Percentiles rank a stretch among this genome's conserved stretches.
Conservation (phyloP, 1,140 invertebrate species). For the Drosophila nebulosa region DNA sequence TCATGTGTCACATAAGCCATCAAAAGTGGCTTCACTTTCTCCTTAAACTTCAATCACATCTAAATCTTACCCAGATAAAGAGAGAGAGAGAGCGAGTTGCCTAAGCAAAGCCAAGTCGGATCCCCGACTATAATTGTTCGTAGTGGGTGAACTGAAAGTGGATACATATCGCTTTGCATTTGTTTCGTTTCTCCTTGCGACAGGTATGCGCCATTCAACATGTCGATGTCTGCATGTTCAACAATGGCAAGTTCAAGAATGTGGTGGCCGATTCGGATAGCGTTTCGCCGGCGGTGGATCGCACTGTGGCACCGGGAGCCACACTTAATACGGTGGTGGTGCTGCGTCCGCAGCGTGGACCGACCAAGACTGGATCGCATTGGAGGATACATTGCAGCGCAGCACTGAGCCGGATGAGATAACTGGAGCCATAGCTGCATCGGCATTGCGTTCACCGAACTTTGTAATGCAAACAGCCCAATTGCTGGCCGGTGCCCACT, state of each 20-base stretch:
- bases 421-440: conserved; percentile 71
- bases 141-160: too few species aligned
- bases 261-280: conserved; percentile 94
- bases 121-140: too few species aligned
- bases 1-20: background rate
- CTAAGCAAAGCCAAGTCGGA: too few species aligned
- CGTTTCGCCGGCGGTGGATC: conserved; percentile 73
- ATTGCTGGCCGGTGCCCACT: conserved; percentile 23
- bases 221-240: conserved; percentile 99
- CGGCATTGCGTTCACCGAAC: conserved; percentile 72
- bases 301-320: conserved; percentile 83
- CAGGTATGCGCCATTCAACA: conserved; percentile 95
- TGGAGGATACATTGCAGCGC: conserved; percentile 75
- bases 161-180: too few species aligned
- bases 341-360: conserved; percentile 86
- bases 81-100: too few species aligned
- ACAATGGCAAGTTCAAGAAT: conserved; percentile 99
- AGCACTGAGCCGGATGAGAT: conserved; percentile 79
- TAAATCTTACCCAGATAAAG: too few species aligned
- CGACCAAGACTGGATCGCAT: conserved; percentile 80
- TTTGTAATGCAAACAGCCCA: conserved; percentile 49
- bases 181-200: too few species aligned
- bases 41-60: too few species aligned
- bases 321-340: conserved; percentile 85
- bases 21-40: background rate